Evolutionary conservation across 2,888 invertebrate genomes (phyloP).

Genomic region (Thalpophila matura): DNA sequence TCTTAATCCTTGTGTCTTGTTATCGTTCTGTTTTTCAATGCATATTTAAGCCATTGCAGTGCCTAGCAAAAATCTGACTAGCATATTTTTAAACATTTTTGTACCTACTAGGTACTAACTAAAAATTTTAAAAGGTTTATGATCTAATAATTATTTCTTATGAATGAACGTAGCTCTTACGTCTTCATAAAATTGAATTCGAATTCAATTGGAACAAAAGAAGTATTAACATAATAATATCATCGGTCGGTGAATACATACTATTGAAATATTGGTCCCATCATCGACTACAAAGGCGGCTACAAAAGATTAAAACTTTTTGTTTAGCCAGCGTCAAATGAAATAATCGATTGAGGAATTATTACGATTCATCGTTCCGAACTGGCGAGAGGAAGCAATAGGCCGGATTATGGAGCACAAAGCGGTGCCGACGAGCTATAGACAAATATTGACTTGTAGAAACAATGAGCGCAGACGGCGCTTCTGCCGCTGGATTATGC

Average conservation of each 20-base stretch:
- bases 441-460: conserved; percentile 91
- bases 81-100: not conserved
- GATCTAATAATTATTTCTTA: conserved; percentile 1
- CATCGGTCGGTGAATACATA: conserved; percentile 40
- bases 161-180: conserved; percentile 19
- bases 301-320: conserved; percentile 83
- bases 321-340: conserved; percentile 79
- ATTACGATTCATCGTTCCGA: conserved; percentile 88
- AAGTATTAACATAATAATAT: conserved; percentile 74
- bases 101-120: not conserved
- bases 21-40: conserved; percentile 30
- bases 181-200: conserved; percentile 41
- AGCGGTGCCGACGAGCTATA: conserved; percentile 83
- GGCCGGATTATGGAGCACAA: conserved; percentile 85
- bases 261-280: conserved; percentile 77
- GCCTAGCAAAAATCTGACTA: not conserved
- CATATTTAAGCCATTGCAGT: not conserved
- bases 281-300: conserved; percentile 76
- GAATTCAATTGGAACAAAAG: conserved; percentile 73
- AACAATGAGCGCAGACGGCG: conserved; percentile 79
- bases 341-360: conserved; percentile 87
- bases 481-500: conserved; percentile 72
- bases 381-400: conserved; percentile 82
- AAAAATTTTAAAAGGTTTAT: not conserved
- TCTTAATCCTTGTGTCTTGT: conserved; percentile 66